These are phyloP conservation scores for Pardalotus punctatus DNA, from an alignment of 2,113 vertebrate species.

Conservation along the genomic window DNA sequence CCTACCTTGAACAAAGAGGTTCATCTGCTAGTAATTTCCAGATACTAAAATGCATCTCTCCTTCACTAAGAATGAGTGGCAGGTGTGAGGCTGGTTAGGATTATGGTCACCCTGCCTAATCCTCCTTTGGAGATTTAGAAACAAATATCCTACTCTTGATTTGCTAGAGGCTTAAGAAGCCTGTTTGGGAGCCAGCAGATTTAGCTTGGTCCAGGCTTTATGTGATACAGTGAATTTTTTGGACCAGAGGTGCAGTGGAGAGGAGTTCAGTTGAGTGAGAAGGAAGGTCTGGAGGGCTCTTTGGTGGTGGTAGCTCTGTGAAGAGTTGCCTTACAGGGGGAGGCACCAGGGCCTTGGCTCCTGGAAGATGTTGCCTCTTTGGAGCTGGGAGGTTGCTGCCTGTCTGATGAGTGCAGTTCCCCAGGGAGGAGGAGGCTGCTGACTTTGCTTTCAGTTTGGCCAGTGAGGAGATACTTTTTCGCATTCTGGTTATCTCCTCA, in stretches of 20 bases:
- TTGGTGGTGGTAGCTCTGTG: background rate
- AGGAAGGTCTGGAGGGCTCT: background rate
- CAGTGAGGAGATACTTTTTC: background rate
- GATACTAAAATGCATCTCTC: background rate
- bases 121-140: background rate
- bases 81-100: background rate
- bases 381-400: background rate
- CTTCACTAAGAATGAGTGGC: background rate
- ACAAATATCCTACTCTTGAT: background rate
- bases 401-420: background rate
- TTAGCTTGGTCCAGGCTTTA: background rate
- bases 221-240: background rate
- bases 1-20: background rate
- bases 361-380: background rate
- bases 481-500: background rate
- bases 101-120: background rate
- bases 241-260: background rate
- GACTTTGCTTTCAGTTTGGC: background rate
- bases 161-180: background rate
- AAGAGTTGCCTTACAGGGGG: background rate
- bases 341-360: background rate
- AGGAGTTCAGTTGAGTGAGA: background rate
- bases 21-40: background rate
- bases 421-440: background rate
- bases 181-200: background rate